A percentile compares a stretch with the other conserved stretches of the same genome.
These are phyloP conservation scores for Lithophane ornitopus DNA, from an alignment of 2,888 invertebrate genomes.

Conservation along the genomic window DNA sequence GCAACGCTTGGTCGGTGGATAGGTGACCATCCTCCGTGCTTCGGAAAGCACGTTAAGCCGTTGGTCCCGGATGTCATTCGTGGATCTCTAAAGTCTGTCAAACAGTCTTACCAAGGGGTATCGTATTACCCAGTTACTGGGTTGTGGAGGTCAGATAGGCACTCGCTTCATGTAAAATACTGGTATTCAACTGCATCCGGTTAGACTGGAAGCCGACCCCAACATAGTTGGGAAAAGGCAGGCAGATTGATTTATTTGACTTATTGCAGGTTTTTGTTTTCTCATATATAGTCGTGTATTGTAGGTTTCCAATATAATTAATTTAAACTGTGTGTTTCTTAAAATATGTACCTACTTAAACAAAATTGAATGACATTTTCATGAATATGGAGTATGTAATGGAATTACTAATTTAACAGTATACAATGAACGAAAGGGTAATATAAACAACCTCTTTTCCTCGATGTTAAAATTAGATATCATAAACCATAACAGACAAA, in stretches of 20 bases:
- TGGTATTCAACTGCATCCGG: background rate
- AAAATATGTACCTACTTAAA: constrained; percentile 56
- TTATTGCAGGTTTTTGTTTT: background rate
- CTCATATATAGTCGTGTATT: background rate
- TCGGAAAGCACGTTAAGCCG: background rate
- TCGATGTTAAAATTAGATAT: constrained; percentile 48
- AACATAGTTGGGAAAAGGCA: background rate
- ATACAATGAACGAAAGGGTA: constrained; percentile 76
- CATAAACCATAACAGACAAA: constrained; percentile 43
- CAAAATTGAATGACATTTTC: constrained; percentile 71
- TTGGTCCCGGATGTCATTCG: background rate
- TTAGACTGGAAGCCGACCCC: background rate
- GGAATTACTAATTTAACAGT: constrained; percentile 77
- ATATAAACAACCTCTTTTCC: constrained; percentile 66
- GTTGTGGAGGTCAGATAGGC: background rate
- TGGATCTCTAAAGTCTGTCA: background rate
- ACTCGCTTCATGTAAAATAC: background rate
- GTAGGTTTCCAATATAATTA: constrained; percentile 64
- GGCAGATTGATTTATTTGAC: background rate
- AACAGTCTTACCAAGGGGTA: background rate
- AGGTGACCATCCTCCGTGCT: no score
- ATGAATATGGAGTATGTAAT: constrained; percentile 78
- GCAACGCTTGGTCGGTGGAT: background rate
- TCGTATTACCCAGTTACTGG: background rate
- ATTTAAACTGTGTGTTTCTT: constrained; percentile 63